phyloP scores from a whole-genome alignment of 2,888 invertebrate species.

The Carterocephalus palaemon region DNA sequence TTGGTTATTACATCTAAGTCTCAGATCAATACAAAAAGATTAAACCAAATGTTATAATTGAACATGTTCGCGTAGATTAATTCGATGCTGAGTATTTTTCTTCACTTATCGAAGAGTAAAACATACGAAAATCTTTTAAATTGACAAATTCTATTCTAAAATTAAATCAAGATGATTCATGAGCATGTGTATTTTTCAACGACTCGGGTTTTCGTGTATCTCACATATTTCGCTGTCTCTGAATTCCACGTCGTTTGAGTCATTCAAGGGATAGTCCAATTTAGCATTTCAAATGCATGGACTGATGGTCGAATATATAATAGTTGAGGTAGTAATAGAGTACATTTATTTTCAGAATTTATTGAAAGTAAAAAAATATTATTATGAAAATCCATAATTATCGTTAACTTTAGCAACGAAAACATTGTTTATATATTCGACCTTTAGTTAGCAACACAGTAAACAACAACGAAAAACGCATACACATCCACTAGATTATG shows the following conservation, averaged over 20 bases:
- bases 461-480: slow-evolving; percentile 40
- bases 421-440: slow-evolving; percentile 14
- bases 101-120: too few species aligned
- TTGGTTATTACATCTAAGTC: too few species aligned
- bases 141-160: slow-evolving; percentile 13
- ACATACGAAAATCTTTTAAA: too few species aligned
- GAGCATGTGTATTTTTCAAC: slow-evolving; percentile 1
- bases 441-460: slow-evolving; percentile 49
- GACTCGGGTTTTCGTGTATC: slow-evolving; percentile 5
- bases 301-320: slow-evolving; percentile 32
- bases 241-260: slow-evolving; percentile 43
- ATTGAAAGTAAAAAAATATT: too few species aligned
- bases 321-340: too few species aligned
- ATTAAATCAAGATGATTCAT: slow-evolving; percentile 1
- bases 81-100: too few species aligned
- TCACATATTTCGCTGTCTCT: slow-evolving; percentile 28
- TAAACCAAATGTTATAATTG: too few species aligned
- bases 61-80: too few species aligned
- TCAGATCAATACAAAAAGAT: too few species aligned
- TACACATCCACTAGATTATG: slow-evolving; percentile 29
- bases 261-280: slow-evolving; percentile 44
- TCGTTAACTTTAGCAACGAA: too few species aligned
- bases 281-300: slow-evolving; percentile 52
- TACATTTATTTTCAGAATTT: too few species aligned
- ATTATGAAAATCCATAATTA: too few species aligned